A percentile compares a stretch with the other conserved stretches of the same genome.
phyloP scores from a whole-genome alignment of 1,140 invertebrate genomes.

The Agrilus planipennis region DNA sequence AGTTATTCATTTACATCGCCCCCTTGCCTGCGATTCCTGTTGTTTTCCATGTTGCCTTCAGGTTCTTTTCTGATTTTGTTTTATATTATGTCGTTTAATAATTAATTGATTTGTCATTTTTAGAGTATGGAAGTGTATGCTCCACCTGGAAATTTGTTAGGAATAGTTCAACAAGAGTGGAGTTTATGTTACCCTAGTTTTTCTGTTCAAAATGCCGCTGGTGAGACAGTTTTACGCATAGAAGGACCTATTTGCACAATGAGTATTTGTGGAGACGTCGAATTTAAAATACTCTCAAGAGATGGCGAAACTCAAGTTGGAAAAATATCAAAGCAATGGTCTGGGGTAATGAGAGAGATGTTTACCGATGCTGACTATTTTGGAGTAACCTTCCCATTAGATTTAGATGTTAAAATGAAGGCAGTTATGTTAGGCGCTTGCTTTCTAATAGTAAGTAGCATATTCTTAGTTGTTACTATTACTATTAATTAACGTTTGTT shows the following conservation, averaged over 20 bases:
- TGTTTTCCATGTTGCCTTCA: constrained; percentile 78
- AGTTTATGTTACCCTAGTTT: constrained; percentile 67
- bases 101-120: constrained; percentile 3
- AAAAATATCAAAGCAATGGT: constrained; percentile 47
- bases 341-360: constrained; percentile 42
- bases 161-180: constrained; percentile 77
- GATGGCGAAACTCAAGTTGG: constrained; percentile 41
- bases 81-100: neutral
- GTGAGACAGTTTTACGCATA: constrained; percentile 65
- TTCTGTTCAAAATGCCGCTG: constrained; percentile 62
- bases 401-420: constrained; percentile 48
- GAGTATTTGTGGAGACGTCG: constrained; percentile 69
- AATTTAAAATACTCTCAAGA: constrained; percentile 46
- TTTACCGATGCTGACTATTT: constrained; percentile 52
- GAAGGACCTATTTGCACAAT: constrained; percentile 75
- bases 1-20: constrained; percentile 64
- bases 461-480: constrained; percentile 4
- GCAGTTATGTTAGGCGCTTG: constrained; percentile 43
- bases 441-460: constrained; percentile 35
- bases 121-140: constrained; percentile 57
- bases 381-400: constrained; percentile 46
- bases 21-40: constrained; percentile 64
- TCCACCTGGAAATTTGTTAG: constrained; percentile 60
- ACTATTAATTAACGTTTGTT: neutral
- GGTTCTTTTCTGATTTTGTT: constrained; percentile 32